These are phyloP conservation scores for Parnassius mnemosyne DNA, from an alignment of 2,888 invertebrate species.

Conservation along the genomic window DNA sequence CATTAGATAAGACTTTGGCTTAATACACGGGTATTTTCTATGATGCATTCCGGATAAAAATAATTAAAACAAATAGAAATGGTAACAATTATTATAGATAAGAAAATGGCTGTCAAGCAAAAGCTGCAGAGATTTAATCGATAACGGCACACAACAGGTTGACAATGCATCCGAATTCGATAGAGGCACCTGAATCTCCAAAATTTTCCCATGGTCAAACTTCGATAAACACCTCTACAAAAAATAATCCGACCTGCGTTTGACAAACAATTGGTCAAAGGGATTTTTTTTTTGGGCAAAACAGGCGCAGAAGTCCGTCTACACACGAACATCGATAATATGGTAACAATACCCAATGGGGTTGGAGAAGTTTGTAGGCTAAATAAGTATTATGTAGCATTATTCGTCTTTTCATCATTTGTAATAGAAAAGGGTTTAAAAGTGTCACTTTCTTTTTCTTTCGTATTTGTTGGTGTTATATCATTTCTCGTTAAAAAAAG, in stretches of 20 bases:
- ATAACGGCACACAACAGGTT: constrained; percentile 62
- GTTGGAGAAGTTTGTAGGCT: constrained; percentile 51
- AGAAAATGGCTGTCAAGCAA: constrained; percentile 39
- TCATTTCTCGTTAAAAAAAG: no score
- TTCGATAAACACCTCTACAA: constrained; percentile 73
- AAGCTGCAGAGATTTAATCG: constrained; percentile 59
- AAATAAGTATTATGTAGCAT: constrained; percentile 76
- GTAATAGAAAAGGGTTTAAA: constrained; percentile 71
- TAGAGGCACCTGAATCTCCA: constrained; percentile 72
- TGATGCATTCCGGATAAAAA: neutral
- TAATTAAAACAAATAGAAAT: neutral
- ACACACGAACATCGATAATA: constrained; percentile 69
- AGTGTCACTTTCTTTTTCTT: constrained; percentile 68
- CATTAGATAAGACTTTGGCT: constrained; percentile 29
- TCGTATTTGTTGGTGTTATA: constrained; percentile 5
- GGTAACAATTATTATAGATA: neutral
- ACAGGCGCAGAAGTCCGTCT: constrained; percentile 63
- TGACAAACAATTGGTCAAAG: constrained; percentile 79
- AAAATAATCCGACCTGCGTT: constrained; percentile 66
- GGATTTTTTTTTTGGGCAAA: constrained; percentile 63
- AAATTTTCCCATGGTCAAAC: constrained; percentile 81
- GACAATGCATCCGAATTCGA: constrained; percentile 61
- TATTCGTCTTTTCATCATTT: constrained; percentile 74
- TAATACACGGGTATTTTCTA: constrained; percentile 12
- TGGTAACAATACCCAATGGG: constrained; percentile 62